A percentile compares a stretch with the other conserved stretches of the same genome.
phyloP scores from a whole-genome alignment of 2,113 vertebrate species.

The Blennius ocellaris region DNA sequence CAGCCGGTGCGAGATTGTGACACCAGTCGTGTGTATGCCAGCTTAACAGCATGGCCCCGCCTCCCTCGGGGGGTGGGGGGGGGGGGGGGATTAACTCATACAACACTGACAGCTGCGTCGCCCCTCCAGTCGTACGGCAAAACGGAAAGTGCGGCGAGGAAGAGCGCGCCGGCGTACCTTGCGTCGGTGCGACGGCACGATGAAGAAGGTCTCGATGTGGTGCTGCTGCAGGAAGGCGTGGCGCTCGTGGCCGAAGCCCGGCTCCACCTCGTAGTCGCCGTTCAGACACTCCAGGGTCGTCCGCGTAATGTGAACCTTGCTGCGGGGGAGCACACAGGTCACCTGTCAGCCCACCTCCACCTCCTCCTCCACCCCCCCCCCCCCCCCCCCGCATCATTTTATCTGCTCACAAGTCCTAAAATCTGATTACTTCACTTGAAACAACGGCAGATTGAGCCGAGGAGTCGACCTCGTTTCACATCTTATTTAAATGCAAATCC shows the following conservation, averaged over 20 bases:
- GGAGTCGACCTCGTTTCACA: slow-evolving; percentile 38
- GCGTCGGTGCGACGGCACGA: slow-evolving; percentile 95
- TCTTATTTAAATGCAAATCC: slow-evolving; percentile 57
- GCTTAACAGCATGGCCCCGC: slow-evolving; percentile 44
- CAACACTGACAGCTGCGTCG: slow-evolving; percentile 51
- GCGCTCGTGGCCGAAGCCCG: slow-evolving; percentile 93
- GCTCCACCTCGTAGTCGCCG: slow-evolving; percentile 98
- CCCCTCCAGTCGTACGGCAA: slow-evolving; percentile 11
- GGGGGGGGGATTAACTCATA: slow-evolving; percentile 68
- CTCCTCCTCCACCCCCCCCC: no score
- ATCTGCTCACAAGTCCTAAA: slow-evolving; percentile 50
- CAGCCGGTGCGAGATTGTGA: slow-evolving; percentile 40
- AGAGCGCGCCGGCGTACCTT: slow-evolving; percentile 84
- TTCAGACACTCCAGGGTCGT: slow-evolving; percentile 96
- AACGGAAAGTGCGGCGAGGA: background rate
- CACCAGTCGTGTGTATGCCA: slow-evolving; percentile 38
- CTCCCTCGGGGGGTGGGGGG: no score
- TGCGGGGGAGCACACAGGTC: slow-evolving; percentile 68
- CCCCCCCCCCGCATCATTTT: slow-evolving; percentile 35
- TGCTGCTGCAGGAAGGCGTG: slow-evolving; percentile 95
- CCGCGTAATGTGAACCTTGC: slow-evolving; percentile 97
- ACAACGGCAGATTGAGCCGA: slow-evolving; percentile 49
- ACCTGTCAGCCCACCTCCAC: no score
- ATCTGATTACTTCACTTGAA: slow-evolving; percentile 52
- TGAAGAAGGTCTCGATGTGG: slow-evolving; percentile 96